These are phyloP conservation scores for Aptenodytes forsteri DNA, from an alignment of 2,113 vertebrate species.

Conservation along the genomic window DNA sequence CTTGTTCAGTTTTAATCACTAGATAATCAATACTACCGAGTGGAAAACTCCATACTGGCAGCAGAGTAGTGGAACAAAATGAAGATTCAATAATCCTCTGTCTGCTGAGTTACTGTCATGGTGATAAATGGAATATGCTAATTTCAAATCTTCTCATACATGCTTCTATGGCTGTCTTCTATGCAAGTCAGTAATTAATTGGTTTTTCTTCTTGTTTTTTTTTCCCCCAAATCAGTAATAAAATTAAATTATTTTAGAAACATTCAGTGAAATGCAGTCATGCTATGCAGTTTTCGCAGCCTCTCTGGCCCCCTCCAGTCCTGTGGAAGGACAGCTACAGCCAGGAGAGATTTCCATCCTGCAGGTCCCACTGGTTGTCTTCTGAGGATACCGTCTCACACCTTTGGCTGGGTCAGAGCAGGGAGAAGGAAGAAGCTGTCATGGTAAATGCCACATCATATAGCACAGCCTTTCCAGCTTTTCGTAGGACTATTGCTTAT, in stretches of 20 bases:
- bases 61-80: slow-evolving; percentile 1
- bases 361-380: neutral
- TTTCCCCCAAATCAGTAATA: neutral
- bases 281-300: neutral
- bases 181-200: neutral
- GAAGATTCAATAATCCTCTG: neutral
- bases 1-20: slow-evolving; percentile 5
- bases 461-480: neutral
- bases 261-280: neutral
- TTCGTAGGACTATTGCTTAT: neutral
- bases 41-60: slow-evolving; percentile 15
- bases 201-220: neutral
- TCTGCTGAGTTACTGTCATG: neutral
- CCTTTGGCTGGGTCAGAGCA: neutral
- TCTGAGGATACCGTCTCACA: neutral
- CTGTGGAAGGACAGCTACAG: neutral
- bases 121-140: slow-evolving; percentile 15
- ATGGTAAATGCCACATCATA: neutral
- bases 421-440: neutral
- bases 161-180: neutral
- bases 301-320: neutral
- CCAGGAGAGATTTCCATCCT: neutral
- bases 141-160: slow-evolving; percentile 7
- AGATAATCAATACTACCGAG: neutral
- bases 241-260: neutral